Evolutionary conservation across 2,113 vertebrate genomes (phyloP), one percentile per base, ranked within the genome.

Genomic region (Alethe castanea): DNA sequence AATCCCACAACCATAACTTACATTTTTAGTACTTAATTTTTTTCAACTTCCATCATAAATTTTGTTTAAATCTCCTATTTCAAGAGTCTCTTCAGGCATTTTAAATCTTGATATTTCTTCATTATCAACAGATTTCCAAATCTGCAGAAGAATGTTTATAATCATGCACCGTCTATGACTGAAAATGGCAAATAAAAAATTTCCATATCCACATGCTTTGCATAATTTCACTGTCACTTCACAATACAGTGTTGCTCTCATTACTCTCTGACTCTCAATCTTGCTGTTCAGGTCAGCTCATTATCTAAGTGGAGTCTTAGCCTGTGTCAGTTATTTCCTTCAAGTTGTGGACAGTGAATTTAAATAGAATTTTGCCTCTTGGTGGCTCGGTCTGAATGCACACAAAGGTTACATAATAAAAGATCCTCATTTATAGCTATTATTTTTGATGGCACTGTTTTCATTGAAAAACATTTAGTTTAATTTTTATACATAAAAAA

Each of bases 401-500:
- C 44, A 57, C 33, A 61, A 35, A 88, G 19, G 44, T 67, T 36
- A 25, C 16, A 15, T 42, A 71, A 57, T 19, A 70, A 71, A 66
- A 78, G 26, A 45, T 73, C 44, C 26, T 56, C 11, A 71, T 90
- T 76, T 53, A 67, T 59, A 60, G 13, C 29, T 62, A 28, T 60
- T 83, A 59, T 77, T 35, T 29, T 66, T 93, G 29, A 65, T 65
- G 31, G 29, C 12, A 56, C 17, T 57, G 15, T 74, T 60, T 86
- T 88, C 19, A 70, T n/a, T 81, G 66, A 74, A 97, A 96, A 95
- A 80, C 24, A 66, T 54, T 92, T 52, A 5, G 29, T 85, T 80
- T 92, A 84, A 90, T 78, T 36, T 18, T 86, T 36, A 81, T 81
- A 69, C 44, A 93, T 91, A 90, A 89, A 95, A 95, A 70, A 6